Conservation (phyloP, 2,888 invertebrate species). For the Onchidella celtica region DNA sequence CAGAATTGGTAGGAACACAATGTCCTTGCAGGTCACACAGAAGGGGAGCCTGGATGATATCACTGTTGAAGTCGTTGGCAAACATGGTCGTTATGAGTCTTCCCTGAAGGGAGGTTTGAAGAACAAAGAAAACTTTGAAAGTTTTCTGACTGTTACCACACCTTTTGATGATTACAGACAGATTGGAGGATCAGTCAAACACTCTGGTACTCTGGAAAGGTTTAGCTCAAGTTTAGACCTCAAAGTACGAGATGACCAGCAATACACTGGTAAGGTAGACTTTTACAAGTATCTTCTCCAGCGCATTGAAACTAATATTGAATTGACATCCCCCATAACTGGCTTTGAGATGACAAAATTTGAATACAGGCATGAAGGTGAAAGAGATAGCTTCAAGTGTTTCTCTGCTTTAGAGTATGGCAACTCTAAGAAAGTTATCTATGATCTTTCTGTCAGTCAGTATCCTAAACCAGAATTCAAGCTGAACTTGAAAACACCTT, state of each 20-base stretch:
- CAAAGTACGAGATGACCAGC: neutral
- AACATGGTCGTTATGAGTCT: neutral
- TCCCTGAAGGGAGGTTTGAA: neutral
- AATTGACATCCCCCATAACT: neutral
- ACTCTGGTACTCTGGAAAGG: neutral
- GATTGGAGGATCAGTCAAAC: neutral
- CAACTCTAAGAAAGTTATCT: neutral
- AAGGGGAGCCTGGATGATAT: neutral
- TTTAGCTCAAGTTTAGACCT: neutral
- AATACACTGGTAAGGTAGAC: neutral
- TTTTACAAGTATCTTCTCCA: neutral
- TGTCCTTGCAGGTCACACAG: neutral
- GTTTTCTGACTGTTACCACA: neutral
- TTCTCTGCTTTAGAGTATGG: neutral
- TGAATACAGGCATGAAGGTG: conserved; percentile 11
- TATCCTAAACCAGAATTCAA: conserved; percentile 1
- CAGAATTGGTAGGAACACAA: neutral
- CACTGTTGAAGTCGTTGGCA: neutral
- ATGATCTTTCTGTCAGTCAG: neutral
- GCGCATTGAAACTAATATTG: neutral
- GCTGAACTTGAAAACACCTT: conserved; percentile 1
- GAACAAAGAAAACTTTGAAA: neutral
- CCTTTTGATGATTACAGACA: neutral
- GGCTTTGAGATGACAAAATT: neutral
- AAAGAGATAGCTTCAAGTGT: neutral